Conservation (phyloP, 2,113 vertebrate species). For the Oncorhynchus kisutch region DNA sequence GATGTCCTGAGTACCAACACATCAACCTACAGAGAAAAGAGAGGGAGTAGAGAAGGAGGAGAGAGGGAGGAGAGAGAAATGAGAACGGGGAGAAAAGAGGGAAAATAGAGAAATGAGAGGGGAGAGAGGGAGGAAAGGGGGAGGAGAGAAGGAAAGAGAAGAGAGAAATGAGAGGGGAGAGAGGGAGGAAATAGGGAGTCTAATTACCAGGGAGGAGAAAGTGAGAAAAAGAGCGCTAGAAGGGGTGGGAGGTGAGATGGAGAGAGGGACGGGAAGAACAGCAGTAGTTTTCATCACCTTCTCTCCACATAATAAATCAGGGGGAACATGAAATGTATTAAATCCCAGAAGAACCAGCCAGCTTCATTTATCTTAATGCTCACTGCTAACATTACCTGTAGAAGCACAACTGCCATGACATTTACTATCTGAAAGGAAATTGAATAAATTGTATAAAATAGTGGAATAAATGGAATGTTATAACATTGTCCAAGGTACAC, state of each 20-base stretch:
- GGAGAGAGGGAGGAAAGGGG: neutral
- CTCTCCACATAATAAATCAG: conserved; percentile 34
- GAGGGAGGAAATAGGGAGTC: neutral
- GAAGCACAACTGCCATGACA: no score
- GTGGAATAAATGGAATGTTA: no score
- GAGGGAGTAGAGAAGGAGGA: neutral
- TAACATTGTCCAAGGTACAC: no score
- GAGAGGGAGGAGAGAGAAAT: neutral
- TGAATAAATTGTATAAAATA: no score
- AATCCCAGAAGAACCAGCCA: conserved; percentile 23
- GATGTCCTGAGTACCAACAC: conserved; percentile 48
- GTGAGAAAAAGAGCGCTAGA: conserved; percentile 6
- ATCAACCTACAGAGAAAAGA: neutral
- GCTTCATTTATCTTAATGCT: conserved; percentile 17
- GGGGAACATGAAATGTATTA: conserved; percentile 22
- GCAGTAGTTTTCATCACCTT: conserved; percentile 23
- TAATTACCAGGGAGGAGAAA: conserved; percentile 37
- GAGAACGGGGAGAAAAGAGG: no score
- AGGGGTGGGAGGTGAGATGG: no score
- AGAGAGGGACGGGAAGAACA: conserved; percentile 24
- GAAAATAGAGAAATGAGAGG: no score
- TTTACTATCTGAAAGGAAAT: no score
- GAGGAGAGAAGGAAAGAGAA: no score
- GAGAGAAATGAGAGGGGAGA: no score
- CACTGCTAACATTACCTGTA: no score